phyloP scores from a whole-genome alignment of 2,113 vertebrate genomes.

The Erpornis zantholeuca region DNA sequence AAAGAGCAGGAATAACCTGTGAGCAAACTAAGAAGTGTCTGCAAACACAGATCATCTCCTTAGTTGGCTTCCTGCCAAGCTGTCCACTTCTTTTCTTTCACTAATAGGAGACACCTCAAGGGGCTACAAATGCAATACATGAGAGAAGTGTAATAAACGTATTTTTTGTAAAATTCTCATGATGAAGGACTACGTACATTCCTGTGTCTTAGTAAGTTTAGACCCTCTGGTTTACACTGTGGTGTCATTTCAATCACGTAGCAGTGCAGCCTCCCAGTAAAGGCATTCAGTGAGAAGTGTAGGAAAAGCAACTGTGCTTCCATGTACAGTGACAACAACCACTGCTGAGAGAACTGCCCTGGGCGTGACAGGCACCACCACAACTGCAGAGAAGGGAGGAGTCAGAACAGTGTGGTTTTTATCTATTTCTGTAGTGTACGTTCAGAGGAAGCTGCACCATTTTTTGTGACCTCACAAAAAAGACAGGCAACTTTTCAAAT shows the following conservation, averaged over 20 bases:
- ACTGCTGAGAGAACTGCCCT: neutral
- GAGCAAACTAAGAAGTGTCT: neutral
- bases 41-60: neutral
- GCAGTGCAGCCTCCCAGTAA: neutral
- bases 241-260: accelerated
- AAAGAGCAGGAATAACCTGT: neutral
- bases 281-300: neutral
- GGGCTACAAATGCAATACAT: neutral
- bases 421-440: neutral
- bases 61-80: neutral
- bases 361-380: neutral
- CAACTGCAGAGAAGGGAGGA: neutral
- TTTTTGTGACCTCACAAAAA: neutral
- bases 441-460: neutral
- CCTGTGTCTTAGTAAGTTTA: neutral
- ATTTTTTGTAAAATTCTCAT: neutral
- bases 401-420: neutral
- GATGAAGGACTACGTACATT: neutral
- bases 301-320: neutral
- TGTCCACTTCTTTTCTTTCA: neutral
- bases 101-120: neutral
- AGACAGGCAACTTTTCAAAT: neutral
- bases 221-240: neutral
- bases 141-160: neutral
- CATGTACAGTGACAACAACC: neutral